These are phyloP conservation scores for Corydoras sp. DNA, from an alignment of 2,113 vertebrate genomes.

Conservation along the genomic window DNA sequence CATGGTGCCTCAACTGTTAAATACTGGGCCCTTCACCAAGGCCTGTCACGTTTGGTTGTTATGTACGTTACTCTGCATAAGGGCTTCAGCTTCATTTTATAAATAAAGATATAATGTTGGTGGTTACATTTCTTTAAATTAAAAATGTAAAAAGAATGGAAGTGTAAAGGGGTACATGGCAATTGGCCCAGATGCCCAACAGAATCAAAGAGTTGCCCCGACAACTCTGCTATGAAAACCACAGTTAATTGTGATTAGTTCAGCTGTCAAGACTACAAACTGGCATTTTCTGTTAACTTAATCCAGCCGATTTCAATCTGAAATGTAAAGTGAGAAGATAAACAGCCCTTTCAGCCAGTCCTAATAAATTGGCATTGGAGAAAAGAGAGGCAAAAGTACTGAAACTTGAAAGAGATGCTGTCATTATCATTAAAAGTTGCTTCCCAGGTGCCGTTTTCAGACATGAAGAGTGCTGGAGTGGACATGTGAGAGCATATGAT, in stretches of 20 bases:
- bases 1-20: too few species aligned
- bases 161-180: not conserved
- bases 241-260: conserved; percentile 17
- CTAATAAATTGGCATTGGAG: conserved; percentile 31
- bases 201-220: conserved; percentile 15
- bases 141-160: too few species aligned
- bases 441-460: conserved; percentile 47
- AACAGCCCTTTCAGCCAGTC: conserved; percentile 15
- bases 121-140: too few species aligned
- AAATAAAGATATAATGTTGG: too few species aligned
- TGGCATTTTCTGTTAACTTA: conserved; percentile 15
- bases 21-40: too few species aligned
- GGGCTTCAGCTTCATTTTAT: too few species aligned
- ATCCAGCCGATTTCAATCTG: conserved; percentile 13
- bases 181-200: not conserved
- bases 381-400: not conserved
- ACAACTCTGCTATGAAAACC: conserved; percentile 34
- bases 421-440: conserved; percentile 43
- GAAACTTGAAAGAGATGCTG: conserved; percentile 24
- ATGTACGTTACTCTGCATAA: too few species aligned
- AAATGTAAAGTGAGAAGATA: conserved; percentile 15
- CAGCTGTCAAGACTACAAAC: conserved; percentile 14
- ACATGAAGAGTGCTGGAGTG: conserved; percentile 35
- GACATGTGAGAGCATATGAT: conserved; percentile 46
- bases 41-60: too few species aligned